These are phyloP conservation scores for Monopterus albus DNA, from an alignment of 2,113 vertebrate species.

Conservation along the genomic window DNA sequence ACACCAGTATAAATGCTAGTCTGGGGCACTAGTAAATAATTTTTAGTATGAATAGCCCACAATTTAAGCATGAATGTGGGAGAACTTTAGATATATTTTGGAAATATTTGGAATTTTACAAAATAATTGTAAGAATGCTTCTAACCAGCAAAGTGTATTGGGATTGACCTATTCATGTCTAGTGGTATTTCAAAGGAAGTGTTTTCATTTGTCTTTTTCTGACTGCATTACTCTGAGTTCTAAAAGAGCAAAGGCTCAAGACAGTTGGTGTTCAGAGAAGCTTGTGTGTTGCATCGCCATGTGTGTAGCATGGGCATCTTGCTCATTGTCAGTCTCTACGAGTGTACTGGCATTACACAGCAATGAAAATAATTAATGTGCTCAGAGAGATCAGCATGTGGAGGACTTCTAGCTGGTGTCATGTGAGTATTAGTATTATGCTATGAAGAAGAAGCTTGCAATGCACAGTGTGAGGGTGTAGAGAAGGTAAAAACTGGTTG, in stretches of 20 bases:
- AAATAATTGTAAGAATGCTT: not conserved
- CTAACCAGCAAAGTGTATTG: not conserved
- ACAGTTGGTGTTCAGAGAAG: not conserved
- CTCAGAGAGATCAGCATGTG: constrained; percentile 10
- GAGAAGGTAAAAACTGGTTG: constrained; percentile 31
- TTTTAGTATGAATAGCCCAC: too few relatives aligned
- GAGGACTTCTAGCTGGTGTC: constrained; percentile 12
- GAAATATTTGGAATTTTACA: too few relatives aligned
- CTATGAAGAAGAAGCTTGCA: not conserved
- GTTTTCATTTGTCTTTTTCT: not conserved
- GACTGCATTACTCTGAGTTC: not conserved
- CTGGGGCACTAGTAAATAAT: too few relatives aligned
- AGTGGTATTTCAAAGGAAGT: not conserved
- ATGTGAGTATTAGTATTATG: not conserved
- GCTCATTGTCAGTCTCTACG: constrained; percentile 7
- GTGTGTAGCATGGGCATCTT: not conserved
- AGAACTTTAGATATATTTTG: too few relatives aligned
- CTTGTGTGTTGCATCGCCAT: not conserved
- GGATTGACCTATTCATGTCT: not conserved
- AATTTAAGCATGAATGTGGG: too few relatives aligned
- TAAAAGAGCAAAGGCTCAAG: not conserved
- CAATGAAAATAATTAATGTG: constrained; percentile 11
- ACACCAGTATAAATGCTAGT: too few relatives aligned
- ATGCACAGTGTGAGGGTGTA: constrained; percentile 1
- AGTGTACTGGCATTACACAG: constrained; percentile 1